phyloP scores from a whole-genome alignment of 1,140 invertebrate genomes.

The Capitella teleta region DNA sequence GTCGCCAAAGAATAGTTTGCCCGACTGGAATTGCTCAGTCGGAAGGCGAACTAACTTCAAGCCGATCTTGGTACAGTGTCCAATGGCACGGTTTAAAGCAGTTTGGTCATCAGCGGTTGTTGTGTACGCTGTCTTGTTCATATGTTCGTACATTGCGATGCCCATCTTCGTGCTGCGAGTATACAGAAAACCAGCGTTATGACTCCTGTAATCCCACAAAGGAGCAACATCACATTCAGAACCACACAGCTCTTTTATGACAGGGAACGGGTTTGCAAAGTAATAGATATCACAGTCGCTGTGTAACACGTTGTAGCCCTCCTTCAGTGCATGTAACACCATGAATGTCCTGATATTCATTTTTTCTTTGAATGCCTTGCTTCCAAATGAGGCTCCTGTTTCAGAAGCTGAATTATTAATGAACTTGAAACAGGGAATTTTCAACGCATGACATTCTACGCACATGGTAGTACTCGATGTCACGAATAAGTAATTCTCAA shows the following conservation, averaged over 20 bases:
- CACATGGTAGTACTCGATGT: not conserved
- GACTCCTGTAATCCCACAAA: conserved; percentile 7
- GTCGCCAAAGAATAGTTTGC: conserved; percentile 4
- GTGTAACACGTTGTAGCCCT: conserved; percentile 11
- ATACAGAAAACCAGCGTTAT: conserved; percentile 13
- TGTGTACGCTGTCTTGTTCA: not conserved
- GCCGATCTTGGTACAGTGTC: too few species aligned
- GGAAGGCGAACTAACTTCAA: not conserved
- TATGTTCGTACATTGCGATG: not conserved
- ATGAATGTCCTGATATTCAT: conserved; percentile 13
- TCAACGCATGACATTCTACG: not conserved
- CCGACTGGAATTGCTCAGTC: not conserved
- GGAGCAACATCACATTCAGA: conserved; percentile 6
- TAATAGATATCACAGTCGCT: conserved; percentile 10
- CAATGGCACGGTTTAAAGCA: not conserved
- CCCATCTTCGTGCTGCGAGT: conserved; percentile 1
- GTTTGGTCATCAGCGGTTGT: not conserved
- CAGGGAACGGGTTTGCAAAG: conserved; percentile 6
- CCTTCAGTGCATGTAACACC: conserved; percentile 9
- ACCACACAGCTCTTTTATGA: conserved; percentile 4
- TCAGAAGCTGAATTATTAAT: conserved; percentile 1
- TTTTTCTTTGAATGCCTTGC: conserved; percentile 11
- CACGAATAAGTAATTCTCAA: conserved; percentile 10
- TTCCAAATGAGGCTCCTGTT: not conserved
- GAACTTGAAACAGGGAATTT: not conserved